These are phyloP conservation scores for Dolichoris vasculosae DNA, from an alignment of 1,140 invertebrate genomes.

Conservation along the genomic window DNA sequence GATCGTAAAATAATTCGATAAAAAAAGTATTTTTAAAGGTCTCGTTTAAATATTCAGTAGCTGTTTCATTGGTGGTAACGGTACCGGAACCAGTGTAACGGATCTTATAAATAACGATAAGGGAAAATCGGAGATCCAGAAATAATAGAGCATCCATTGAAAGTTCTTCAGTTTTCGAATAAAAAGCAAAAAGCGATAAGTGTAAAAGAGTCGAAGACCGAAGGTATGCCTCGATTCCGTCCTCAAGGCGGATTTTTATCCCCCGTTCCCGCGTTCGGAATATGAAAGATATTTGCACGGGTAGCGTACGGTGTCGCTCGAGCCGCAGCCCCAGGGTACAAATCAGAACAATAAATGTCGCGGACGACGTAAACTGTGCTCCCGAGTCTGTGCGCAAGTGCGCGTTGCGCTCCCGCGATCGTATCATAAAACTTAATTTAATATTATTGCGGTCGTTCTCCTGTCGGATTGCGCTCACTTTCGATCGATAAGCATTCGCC, in stretches of 20 bases:
- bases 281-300: not conserved
- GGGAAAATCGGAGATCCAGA: no score
- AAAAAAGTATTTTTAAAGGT: no score
- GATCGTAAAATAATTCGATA: no score
- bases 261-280: not conserved
- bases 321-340: not conserved
- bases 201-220: no score
- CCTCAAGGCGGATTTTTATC: not conserved
- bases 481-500: slow-evolving; percentile 16
- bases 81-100: no score
- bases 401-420: not conserved
- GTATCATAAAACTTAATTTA: slow-evolving; percentile 64
- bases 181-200: no score
- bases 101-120: no score
- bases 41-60: no score
- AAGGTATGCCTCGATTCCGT: no score
- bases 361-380: slow-evolving; percentile 15
- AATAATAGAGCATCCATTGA: no score
- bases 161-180: no score
- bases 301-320: not conserved
- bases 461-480: slow-evolving; percentile 24
- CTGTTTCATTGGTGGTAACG: no score
- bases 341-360: slow-evolving; percentile 47
- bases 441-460: slow-evolving; percentile 55
- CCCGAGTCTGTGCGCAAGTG: not conserved